Evolutionary conservation across 2,797 vertebrate species (phyloP).

Genomic region (Spinibarbus caldwelli): DNA sequence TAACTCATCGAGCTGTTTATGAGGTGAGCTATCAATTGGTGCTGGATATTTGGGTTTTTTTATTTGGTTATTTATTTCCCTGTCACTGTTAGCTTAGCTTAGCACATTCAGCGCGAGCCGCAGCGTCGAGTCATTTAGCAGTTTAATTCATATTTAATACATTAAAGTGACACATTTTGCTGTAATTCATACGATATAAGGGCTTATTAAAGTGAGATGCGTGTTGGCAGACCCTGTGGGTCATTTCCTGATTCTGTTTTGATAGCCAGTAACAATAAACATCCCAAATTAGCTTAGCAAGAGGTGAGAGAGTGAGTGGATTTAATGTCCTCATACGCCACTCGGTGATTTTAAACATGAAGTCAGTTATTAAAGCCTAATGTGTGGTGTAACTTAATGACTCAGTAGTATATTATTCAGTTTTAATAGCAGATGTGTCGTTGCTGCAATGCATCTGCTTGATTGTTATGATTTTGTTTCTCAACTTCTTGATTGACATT

Average conservation of each 20-base stretch:
- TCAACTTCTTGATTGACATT: constrained; percentile 9
- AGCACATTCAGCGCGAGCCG: constrained; percentile 29
- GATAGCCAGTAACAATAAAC: not conserved
- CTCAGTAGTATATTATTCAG: not conserved
- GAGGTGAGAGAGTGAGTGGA: constrained; percentile 18
- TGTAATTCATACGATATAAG: not conserved
- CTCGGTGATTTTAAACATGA: not conserved
- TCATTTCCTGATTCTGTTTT: not conserved
- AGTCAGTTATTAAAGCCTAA: not conserved
- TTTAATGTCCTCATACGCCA: not conserved
- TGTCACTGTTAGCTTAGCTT: constrained; percentile 27
- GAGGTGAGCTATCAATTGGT: constrained; percentile 57
- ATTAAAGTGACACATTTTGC: not conserved
- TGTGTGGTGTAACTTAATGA: not conserved
- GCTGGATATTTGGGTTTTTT: constrained; percentile 9
- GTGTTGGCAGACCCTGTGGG: not conserved
- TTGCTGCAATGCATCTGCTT: not conserved
- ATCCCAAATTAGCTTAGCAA: constrained; percentile 40
- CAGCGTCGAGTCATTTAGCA: constrained; percentile 20
- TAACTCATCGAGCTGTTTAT: constrained; percentile 31
- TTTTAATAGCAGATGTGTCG: not conserved
- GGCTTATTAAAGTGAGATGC: not conserved
- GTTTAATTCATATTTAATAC: not conserved
- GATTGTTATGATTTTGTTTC: constrained; percentile 16
- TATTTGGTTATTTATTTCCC: constrained; percentile 10